These are phyloP conservation scores for Stegana nigrithorax DNA, from an alignment of 2,888 invertebrate species.

Conservation along the genomic window DNA sequence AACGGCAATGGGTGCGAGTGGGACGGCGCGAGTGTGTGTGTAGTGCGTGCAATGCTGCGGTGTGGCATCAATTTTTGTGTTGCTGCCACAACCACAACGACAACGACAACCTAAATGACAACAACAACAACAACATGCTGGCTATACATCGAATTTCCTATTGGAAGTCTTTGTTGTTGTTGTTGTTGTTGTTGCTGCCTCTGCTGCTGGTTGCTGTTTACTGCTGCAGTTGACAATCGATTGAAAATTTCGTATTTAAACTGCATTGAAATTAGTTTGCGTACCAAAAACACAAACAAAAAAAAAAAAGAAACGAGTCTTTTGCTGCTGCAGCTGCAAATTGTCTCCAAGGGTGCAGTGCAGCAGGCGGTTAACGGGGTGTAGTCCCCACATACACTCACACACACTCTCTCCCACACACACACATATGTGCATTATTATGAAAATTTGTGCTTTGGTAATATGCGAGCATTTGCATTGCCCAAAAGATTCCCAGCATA, in stretches of 20 bases:
- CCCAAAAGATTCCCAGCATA: no score
- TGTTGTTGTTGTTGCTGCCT: not conserved
- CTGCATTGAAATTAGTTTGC: not conserved
- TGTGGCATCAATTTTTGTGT: constrained; percentile 1
- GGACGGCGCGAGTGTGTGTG: no score
- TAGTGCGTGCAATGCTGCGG: no score
- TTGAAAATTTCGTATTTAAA: not conserved
- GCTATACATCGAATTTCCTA: no score
- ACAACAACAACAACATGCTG: no score
- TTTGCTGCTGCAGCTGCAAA: not conserved
- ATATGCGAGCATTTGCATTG: no score
- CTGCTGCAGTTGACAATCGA: not conserved
- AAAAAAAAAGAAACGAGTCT: not conserved
- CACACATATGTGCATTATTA: no score
- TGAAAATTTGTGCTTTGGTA: no score
- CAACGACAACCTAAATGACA: not conserved
- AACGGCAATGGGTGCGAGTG: no score
- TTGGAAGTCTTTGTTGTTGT: no score
- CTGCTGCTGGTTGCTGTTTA: not conserved
- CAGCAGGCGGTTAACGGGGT: not conserved
- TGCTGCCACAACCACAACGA: not conserved
- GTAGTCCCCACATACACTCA: not conserved
- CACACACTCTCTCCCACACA: not conserved
- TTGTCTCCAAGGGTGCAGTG: not conserved
- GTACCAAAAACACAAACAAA: not conserved